A percentile compares a stretch with the other conserved stretches of the same genome.
These are phyloP conservation scores for Andrena haemorrhoa DNA, from an alignment of 2,888 invertebrate species.

Conservation along the genomic window DNA sequence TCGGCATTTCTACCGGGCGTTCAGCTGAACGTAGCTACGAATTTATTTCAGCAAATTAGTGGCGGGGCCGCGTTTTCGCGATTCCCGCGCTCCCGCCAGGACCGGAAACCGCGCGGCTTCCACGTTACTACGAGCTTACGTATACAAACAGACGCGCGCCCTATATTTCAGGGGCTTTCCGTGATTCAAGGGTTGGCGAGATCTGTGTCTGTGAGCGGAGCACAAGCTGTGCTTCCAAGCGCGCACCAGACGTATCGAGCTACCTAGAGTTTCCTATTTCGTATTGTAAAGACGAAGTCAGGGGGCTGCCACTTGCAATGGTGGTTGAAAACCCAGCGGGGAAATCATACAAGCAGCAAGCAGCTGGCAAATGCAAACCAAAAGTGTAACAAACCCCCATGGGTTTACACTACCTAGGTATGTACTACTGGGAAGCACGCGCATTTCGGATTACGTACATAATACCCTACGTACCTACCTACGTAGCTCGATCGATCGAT, in stretches of 20 bases:
- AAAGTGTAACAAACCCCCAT: constrained; percentile 51
- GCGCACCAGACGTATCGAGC: constrained; percentile 15
- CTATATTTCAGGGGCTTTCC: constrained; percentile 19
- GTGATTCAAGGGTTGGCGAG: neutral
- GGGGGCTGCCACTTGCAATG: constrained; percentile 12
- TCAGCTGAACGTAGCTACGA: constrained; percentile 13
- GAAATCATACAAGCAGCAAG: constrained; percentile 45
- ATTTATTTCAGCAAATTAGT: constrained; percentile 48
- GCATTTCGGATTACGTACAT: neutral
- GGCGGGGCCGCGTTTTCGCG: constrained; percentile 6
- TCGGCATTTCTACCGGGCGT: constrained; percentile 17
- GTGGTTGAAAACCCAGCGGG: constrained; percentile 27
- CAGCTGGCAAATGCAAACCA: constrained; percentile 42
- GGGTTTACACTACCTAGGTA: constrained; percentile 21
- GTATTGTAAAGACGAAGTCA: constrained; percentile 24
- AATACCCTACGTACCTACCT: too few species aligned
- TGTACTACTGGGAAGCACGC: constrained; percentile 12
- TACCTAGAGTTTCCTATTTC: constrained; percentile 1
- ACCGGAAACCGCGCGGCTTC: constrained; percentile 20
- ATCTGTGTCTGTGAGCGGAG: neutral
- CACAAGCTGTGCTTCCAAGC: neutral
- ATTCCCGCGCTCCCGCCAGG: neutral
- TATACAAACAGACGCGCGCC: constrained; percentile 16
- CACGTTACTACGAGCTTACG: neutral
- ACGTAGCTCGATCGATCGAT: neutral